phyloP scores from a whole-genome alignment of 2,113 vertebrate species.

The Pantherophis guttatus region DNA sequence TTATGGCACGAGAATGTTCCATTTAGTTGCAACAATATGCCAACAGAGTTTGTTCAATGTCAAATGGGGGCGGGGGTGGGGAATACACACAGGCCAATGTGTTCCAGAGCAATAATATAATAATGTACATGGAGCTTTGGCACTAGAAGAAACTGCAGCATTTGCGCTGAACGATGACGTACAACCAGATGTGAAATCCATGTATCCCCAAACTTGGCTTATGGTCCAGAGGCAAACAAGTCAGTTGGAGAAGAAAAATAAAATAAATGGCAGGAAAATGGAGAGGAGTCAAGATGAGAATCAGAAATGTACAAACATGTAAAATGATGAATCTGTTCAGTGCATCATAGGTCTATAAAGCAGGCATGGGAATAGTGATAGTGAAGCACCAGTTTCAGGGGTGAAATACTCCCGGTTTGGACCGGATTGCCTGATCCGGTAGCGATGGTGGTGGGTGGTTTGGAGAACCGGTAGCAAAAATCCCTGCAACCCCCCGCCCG shows the following conservation, averaged over 20 bases:
- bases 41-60: constrained; percentile 12
- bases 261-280: background rate
- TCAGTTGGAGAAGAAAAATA: background rate
- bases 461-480: no score
- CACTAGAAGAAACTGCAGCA: background rate
- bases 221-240: background rate
- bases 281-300: background rate
- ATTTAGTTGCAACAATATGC: background rate
- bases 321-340: background rate
- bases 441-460: no score
- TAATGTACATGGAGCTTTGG: background rate
- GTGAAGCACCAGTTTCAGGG: background rate
- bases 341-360: background rate
- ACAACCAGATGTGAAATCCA: background rate
- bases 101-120: background rate
- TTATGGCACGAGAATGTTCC: background rate
- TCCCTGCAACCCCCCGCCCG: no score
- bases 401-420: no score
- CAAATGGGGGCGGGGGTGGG: background rate
- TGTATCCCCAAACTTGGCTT: background rate
- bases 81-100: background rate
- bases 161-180: background rate
- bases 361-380: background rate
- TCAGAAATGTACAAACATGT: background rate
- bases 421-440: no score